A percentile compares a stretch with the other conserved stretches of the same genome.
Evolutionary conservation across 2,888 invertebrate genomes (phyloP).

Genomic region (Drosophila helvetica): DNA sequence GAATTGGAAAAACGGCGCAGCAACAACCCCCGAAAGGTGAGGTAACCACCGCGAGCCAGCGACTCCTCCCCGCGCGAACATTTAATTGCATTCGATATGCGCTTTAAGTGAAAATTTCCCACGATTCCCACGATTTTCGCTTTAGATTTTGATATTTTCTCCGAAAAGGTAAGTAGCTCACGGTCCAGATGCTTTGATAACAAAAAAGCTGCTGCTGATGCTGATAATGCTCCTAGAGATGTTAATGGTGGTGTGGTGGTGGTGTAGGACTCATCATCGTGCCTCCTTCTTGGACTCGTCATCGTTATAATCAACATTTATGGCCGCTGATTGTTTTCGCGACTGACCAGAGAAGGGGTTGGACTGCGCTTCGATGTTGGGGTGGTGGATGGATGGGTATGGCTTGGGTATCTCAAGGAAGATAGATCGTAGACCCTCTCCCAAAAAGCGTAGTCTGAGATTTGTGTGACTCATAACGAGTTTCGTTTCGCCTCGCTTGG

Average conservation of each 20-base stretch:
- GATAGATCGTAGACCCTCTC: slow-evolving; percentile 31
- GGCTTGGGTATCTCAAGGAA: slow-evolving; percentile 4
- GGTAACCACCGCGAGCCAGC: slow-evolving; percentile 44
- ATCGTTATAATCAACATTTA: slow-evolving; percentile 64
- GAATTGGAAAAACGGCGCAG: slow-evolving; percentile 52
- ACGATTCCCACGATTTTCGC: slow-evolving; percentile 80
- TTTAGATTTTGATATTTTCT: slow-evolving; percentile 46
- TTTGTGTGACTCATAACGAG: slow-evolving; percentile 78
- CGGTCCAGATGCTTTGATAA: slow-evolving; percentile 47
- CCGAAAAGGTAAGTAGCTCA: slow-evolving; percentile 45
- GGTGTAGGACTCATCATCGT: slow-evolving; percentile 13
- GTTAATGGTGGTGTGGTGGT: slow-evolving; percentile 31
- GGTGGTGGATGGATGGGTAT: slow-evolving; percentile 25
- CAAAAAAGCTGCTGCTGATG: slow-evolving; percentile 41
- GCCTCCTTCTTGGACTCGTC: slow-evolving; percentile 4
- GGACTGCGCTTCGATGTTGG: slow-evolving; percentile 16
- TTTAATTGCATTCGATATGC: slow-evolving; percentile 78
- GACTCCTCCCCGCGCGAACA: slow-evolving; percentile 48
- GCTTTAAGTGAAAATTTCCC: slow-evolving; percentile 77
- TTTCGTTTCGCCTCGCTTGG: slow-evolving; percentile 70
- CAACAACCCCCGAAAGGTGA: slow-evolving; percentile 41
- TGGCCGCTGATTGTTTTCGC: slow-evolving; percentile 74
- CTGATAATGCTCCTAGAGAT: slow-evolving; percentile 27
- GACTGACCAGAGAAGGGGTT: slow-evolving; percentile 68
- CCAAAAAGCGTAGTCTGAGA: slow-evolving; percentile 57